These are phyloP conservation scores for Ectropis grisescens DNA, from an alignment of 1,140 invertebrate genomes.

Conservation along the genomic window DNA sequence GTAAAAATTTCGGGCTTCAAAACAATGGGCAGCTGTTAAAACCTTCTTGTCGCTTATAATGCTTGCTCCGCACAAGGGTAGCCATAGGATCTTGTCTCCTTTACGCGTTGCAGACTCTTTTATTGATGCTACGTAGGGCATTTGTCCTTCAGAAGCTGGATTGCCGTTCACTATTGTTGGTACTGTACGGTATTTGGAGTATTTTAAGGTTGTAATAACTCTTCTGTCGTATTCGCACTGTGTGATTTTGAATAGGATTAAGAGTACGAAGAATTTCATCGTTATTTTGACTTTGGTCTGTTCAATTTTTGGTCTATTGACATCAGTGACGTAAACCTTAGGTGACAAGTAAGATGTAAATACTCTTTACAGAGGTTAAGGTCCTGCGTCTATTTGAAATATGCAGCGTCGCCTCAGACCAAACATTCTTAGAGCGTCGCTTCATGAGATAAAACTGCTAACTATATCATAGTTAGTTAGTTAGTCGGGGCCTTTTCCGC, in stretches of 20 bases:
- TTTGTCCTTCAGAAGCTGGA: slow-evolving; percentile 12
- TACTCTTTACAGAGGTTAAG: no score
- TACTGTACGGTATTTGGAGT: slow-evolving; percentile 25
- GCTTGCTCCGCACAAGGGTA: slow-evolving; percentile 14
- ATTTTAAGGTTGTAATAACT: slow-evolving; percentile 33
- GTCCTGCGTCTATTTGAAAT: no score
- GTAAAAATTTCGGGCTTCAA: slow-evolving; percentile 11
- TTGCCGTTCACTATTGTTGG: slow-evolving; percentile 25
- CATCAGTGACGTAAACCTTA: no score
- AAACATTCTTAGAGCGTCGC: no score
- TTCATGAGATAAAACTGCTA: no score
- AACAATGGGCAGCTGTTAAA: slow-evolving; percentile 16
- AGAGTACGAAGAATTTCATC: no score
- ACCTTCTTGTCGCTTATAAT: slow-evolving; percentile 7
- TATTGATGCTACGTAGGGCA: slow-evolving; percentile 36
- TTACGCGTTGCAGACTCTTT: slow-evolving; percentile 1
- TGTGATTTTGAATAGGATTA: neutral
- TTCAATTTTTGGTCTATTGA: no score
- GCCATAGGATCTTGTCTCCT: slow-evolving; percentile 1
- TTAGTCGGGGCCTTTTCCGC: no score
- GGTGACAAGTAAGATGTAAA: no score
- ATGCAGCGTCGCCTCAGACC: no score
- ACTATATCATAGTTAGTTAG: no score
- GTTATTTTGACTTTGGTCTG: no score
- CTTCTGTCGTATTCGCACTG: slow-evolving; percentile 19